Conservation (phyloP, 30 jellyfish, hydroid and myxozoan species). For the Hydractinia symbiolongicarpus region DNA sequence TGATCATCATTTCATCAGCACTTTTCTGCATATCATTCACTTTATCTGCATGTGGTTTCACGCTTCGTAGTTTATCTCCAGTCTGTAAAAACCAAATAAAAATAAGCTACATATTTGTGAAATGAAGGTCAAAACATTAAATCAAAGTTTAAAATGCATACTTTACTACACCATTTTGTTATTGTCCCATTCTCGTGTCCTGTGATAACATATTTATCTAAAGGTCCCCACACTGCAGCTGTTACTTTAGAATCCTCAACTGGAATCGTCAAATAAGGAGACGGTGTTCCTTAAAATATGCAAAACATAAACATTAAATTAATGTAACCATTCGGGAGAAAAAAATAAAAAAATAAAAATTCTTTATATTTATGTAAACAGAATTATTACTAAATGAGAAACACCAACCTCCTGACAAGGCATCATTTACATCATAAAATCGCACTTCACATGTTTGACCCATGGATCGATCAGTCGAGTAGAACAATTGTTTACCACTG, state of each 20-base stretch:
- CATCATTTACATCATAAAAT: constrained; percentile 55
- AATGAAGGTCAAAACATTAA: neutral
- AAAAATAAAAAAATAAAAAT: neutral
- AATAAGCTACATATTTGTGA: neutral
- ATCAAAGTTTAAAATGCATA: neutral
- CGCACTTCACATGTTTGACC: constrained; percentile 74
- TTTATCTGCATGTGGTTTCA: constrained; percentile 56
- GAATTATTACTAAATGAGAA: too few species aligned
- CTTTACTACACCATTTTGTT: constrained; percentile 81
- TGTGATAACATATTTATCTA: constrained; percentile 66
- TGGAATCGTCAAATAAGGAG: constrained; percentile 64
- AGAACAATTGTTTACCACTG: constrained; percentile 67
- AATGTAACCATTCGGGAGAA: neutral
- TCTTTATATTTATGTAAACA: neutral
- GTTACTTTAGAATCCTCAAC: constrained; percentile 75
- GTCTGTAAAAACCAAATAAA: constrained; percentile 39
- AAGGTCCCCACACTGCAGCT: constrained; percentile 96
- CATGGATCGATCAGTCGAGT: constrained; percentile 82
- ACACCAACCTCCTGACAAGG: constrained; percentile 26
- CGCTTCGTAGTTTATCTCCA: constrained; percentile 48
- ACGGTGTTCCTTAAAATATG: constrained; percentile 7
- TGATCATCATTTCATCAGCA: constrained; percentile 70
- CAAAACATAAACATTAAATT: neutral
- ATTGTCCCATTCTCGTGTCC: constrained; percentile 87
- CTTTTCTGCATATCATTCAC: constrained; percentile 78